A percentile compares a stretch with the other conserved stretches of the same genome.
These are phyloP conservation scores for Hyposoter didymator DNA, from an alignment of 2,888 invertebrate genomes.

Conservation along the genomic window DNA sequence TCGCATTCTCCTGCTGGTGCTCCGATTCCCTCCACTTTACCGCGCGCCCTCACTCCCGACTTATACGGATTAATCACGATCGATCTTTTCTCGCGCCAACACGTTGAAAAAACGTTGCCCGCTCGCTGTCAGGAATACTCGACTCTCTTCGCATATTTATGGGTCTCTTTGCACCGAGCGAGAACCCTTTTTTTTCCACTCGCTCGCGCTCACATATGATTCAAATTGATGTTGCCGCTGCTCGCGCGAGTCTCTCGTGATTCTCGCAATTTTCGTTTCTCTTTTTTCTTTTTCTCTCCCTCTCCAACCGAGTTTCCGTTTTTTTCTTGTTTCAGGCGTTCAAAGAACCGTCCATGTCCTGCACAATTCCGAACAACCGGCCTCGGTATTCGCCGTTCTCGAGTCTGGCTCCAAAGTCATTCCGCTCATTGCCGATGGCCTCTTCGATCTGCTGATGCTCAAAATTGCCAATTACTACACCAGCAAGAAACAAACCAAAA, in stretches of 20 bases:
- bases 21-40: slow-evolving; percentile 12
- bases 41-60: slow-evolving; percentile 53
- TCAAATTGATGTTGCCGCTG: slow-evolving; percentile 56
- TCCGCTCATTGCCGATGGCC: slow-evolving; percentile 94
- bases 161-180: slow-evolving; percentile 42
- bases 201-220: slow-evolving; percentile 42
- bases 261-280: slow-evolving; percentile 17
- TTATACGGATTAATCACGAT: slow-evolving; percentile 68
- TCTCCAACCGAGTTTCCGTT: background rate
- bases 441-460: slow-evolving; percentile 95
- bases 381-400: slow-evolving; percentile 95
- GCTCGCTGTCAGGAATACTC: slow-evolving; percentile 46
- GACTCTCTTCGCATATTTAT: slow-evolving; percentile 60
- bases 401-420: slow-evolving; percentile 95
- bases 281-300: background rate
- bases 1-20: background rate
- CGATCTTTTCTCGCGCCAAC: slow-evolving; percentile 63
- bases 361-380: slow-evolving; percentile 98
- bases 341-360: slow-evolving; percentile 95
- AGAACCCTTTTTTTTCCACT: slow-evolving; percentile 2
- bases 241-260: slow-evolving; percentile 22
- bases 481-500: slow-evolving; percentile 94
- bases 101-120: slow-evolving; percentile 54
- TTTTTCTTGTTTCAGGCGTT: slow-evolving; percentile 85
- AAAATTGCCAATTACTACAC: slow-evolving; percentile 95